A percentile compares a stretch with the other conserved stretches of the same genome.
These are phyloP conservation scores for Gryon sp. DNA, from an alignment of 1,140 invertebrate species.

Conservation along the genomic window DNA sequence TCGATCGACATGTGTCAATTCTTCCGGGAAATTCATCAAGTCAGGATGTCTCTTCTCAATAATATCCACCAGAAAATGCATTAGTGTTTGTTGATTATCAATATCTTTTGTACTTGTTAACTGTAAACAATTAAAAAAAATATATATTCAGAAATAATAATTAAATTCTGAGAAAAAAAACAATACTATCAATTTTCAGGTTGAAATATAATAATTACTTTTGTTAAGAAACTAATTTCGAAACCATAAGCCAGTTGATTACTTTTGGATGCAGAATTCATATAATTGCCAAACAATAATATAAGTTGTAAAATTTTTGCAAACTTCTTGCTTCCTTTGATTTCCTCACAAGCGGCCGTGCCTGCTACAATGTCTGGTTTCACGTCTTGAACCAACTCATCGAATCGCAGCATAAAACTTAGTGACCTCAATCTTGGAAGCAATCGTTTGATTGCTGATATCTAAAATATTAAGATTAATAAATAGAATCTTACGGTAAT, in stretches of 20 bases:
- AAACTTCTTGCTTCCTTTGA: slow-evolving; percentile 94
- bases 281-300: slow-evolving; percentile 94
- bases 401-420: slow-evolving; percentile 92
- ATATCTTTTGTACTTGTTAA: slow-evolving; percentile 95
- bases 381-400: slow-evolving; percentile 91
- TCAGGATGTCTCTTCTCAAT: slow-evolving; percentile 94
- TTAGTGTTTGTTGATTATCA: slow-evolving; percentile 94
- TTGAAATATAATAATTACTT: no score
- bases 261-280: slow-evolving; percentile 96
- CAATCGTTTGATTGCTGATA: slow-evolving; percentile 91
- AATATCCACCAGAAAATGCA: slow-evolving; percentile 95
- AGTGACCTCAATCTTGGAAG: slow-evolving; percentile 92
- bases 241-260: slow-evolving; percentile 94
- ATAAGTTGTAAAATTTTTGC: slow-evolving; percentile 93
- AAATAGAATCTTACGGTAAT: no score
- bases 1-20: slow-evolving; percentile 91
- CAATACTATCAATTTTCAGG: no score
- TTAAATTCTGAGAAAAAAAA: no score
- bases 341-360: slow-evolving; percentile 97
- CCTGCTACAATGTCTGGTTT: slow-evolving; percentile 97
- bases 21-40: slow-evolving; percentile 89
- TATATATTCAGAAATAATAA: slow-evolving; percentile 7
- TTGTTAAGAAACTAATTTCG: slow-evolving; percentile 97
- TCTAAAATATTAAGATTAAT: slow-evolving; percentile 73
- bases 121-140: slow-evolving; percentile 78